phyloP scores from a whole-genome alignment of 2,113 vertebrate species.

The Gymnocephalus cernua region DNA sequence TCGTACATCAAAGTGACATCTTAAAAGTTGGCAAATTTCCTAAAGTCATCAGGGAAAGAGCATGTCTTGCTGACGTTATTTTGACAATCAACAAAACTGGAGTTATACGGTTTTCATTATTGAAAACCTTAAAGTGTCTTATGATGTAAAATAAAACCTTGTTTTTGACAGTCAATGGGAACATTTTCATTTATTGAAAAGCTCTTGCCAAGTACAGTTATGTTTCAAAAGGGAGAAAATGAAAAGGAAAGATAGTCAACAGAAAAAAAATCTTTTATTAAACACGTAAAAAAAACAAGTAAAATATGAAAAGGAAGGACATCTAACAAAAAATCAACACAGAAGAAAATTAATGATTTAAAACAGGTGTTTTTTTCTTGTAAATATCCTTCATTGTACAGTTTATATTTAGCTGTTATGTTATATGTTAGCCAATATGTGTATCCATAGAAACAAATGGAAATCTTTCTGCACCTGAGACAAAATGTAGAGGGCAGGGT shows the following conservation, averaged over 20 bases:
- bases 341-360: slow-evolving; percentile 37
- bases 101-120: not conserved
- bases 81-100: not conserved
- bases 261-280: not conserved
- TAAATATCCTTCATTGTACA: not conserved
- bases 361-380: not conserved
- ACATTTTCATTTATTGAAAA: slow-evolving; percentile 4
- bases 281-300: slow-evolving; percentile 22
- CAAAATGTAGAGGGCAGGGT: slow-evolving; percentile 12
- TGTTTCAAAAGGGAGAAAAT: slow-evolving; percentile 39
- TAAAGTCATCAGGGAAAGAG: not conserved
- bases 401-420: slow-evolving; percentile 46
- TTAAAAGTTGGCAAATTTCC: not conserved
- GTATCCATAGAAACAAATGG: slow-evolving; percentile 70
- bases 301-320: slow-evolving; percentile 20
- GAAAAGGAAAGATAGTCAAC: slow-evolving; percentile 49
- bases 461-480: slow-evolving; percentile 39
- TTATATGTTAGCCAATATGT: slow-evolving; percentile 2
- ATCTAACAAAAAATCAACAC: slow-evolving; percentile 40
- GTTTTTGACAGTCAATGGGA: slow-evolving; percentile 8
- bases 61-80: not conserved
- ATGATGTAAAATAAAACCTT: not conserved
- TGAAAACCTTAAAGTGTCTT: not conserved
- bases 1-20: not conserved
- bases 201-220: slow-evolving; percentile 3